phyloP scores from a whole-genome alignment of 2,888 invertebrate genomes.

The Hirtodrosophila duncani region DNA sequence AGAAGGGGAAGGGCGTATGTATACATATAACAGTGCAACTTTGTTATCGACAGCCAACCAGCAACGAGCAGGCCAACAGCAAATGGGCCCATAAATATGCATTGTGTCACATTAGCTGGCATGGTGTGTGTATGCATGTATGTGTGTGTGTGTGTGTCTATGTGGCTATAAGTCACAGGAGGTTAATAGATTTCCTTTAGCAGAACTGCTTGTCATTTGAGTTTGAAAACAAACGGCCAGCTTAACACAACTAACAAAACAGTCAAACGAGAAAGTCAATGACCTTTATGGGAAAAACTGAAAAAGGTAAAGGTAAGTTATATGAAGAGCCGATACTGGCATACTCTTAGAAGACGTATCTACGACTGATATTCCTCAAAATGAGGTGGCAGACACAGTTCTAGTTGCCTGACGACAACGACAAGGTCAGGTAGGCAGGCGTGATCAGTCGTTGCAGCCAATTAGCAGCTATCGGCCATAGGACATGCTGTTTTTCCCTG shows the following conservation, averaged over 20 bases:
- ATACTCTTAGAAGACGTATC: too few relatives aligned
- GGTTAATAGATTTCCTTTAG: conserved; percentile 74
- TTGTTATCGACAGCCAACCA: conserved; percentile 28
- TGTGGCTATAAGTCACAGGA: conserved; percentile 59
- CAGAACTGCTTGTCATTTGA: conserved; percentile 59
- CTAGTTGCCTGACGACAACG: too few relatives aligned
- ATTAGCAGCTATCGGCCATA: too few relatives aligned
- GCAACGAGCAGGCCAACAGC: conserved; percentile 32
- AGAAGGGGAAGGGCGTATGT: too few relatives aligned
- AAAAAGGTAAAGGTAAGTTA: conserved; percentile 1
- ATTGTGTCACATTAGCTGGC: conserved; percentile 66
- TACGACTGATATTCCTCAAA: too few relatives aligned
- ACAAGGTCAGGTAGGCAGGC: too few relatives aligned
- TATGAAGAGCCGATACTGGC: too few relatives aligned
- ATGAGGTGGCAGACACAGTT: too few relatives aligned
- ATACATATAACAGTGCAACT: too few relatives aligned
- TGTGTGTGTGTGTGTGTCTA: conserved; percentile 11
- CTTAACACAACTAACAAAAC: conserved; percentile 9
- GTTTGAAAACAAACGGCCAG: conserved; percentile 35
- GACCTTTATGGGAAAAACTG: not conserved
- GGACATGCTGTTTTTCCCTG: too few relatives aligned
- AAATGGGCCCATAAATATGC: conserved; percentile 69
- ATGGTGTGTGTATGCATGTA: conserved; percentile 12
- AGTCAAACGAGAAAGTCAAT: not conserved
- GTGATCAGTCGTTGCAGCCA: too few relatives aligned